These are phyloP conservation scores for Scartelaos histophorus DNA, from an alignment of 2,113 vertebrate genomes.

Conservation along the genomic window DNA sequence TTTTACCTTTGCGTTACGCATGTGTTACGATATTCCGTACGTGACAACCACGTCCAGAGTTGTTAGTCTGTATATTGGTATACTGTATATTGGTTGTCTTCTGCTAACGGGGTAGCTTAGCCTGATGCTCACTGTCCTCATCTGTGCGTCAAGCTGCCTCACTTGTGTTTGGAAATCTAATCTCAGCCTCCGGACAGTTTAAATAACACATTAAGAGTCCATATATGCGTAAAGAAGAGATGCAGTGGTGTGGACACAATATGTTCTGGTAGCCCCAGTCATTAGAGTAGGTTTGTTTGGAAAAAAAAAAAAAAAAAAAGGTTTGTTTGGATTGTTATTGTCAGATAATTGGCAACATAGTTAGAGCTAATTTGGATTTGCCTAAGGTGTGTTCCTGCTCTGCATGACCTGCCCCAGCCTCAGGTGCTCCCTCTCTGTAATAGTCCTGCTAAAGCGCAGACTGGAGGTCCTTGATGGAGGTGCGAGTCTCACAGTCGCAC, in stretches of 20 bases:
- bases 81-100: not conserved
- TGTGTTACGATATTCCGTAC: not conserved
- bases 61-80: too few species aligned
- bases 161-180: too few species aligned
- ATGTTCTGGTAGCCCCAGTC: not conserved
- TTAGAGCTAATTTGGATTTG: not conserved
- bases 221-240: not conserved
- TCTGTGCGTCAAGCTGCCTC: not conserved
- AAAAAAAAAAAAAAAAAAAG: too few species aligned
- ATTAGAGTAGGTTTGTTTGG: not conserved
- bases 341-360: not conserved
- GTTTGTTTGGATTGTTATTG: not conserved
- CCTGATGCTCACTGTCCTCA: conserved; percentile 15
- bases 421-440: not conserved
- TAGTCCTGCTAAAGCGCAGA: not conserved
- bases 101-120: conserved; percentile 38
- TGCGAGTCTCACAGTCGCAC: conserved; percentile 57
- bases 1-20: not conserved
- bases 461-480: conserved; percentile 60
- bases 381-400: not conserved
- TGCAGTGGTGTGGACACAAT: not conserved
- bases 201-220: not conserved
- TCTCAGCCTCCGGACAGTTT: not conserved
- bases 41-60: conserved; percentile 4
- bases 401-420: not conserved